Evolutionary conservation across 2,113 vertebrate genomes (phyloP).

Genomic region (Abramis brama): DNA sequence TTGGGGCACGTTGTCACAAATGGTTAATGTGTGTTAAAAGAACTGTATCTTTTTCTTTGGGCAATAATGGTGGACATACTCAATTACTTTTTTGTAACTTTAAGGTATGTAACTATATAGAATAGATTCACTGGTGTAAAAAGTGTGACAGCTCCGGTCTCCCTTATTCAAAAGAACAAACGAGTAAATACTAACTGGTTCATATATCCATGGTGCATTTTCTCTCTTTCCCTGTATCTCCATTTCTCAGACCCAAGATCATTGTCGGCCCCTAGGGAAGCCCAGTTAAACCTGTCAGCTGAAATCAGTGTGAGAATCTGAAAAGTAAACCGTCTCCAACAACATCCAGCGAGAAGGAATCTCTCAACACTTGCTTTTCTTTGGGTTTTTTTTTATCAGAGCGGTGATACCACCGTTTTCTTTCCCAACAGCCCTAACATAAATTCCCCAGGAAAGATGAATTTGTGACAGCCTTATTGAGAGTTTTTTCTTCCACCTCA

Average conservation of each 20-base stretch:
- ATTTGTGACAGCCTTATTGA: neutral
- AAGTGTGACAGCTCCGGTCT: neutral
- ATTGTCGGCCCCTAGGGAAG: constrained; percentile 39
- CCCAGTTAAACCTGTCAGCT: constrained; percentile 51
- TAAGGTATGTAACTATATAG: too few species aligned
- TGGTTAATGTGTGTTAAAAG: neutral
- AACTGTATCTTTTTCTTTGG: neutral
- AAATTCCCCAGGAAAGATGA: neutral
- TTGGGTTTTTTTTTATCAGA: constrained; percentile 7
- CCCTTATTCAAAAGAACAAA: neutral
- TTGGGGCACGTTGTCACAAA: neutral
- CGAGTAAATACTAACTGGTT: neutral
- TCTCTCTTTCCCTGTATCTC: constrained; percentile 22
- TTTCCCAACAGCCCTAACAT: neutral
- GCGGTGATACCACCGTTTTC: constrained; percentile 25
- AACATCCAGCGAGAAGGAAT: constrained; percentile 31
- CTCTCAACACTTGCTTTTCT: constrained; percentile 6
- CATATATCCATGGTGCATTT: neutral
- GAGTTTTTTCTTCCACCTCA: neutral
- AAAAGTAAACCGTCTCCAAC: constrained; percentile 43
- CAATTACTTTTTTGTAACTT: neutral
- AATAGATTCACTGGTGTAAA: neutral
- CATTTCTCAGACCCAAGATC: constrained; percentile 27
- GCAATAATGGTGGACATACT: neutral
- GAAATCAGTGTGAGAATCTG: constrained; percentile 47